Evolutionary conservation across 2,888 invertebrate species (phyloP), one percentile per base, ranked within the genome.

Genomic region (Mythimna impura): DNA sequence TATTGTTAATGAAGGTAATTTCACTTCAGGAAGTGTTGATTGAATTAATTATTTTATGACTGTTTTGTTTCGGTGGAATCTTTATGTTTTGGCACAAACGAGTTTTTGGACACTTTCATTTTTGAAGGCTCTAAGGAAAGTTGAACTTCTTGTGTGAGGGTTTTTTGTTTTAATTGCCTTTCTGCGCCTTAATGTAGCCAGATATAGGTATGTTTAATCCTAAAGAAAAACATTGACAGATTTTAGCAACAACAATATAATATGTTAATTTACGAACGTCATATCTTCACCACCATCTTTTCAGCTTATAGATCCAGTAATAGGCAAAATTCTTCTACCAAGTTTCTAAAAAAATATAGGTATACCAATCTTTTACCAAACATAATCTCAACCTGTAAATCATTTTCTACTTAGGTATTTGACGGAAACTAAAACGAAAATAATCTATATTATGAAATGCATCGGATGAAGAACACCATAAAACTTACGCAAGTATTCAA

Each of bases 21-120:
- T 75, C 65, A 82, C 62, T 71, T 71, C 63, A 84, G 82, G 82
- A 82, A 82, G 73, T 82, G 30, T 73, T 62, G 30, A 57, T 75
- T 64, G 34, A 57, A 52, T 61, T 55, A 65, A 63, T 58, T 66
- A 50, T 64, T 66, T 69, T 50, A 64, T 70, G 25, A 12, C 40
- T 60, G 43, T 65, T 63, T 64, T 71, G 34, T 50, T 20, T 66
- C 40, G 47, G 30, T 57, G 2, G 10, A 22, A 66, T 60, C 22
- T 17, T 61, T 64, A 40, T 63, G 0, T 72, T 67, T 70, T 34
- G 69, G 17, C 14, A 60, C 0, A 52, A 81, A 84, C 72, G 1
- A 4, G 81, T 81, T 70, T 72, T 68, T 65, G 50, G 52, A n/a
- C 14, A 76, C 81, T 81, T 83, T 81, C 84, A 30, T 65, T 83